Percentiles rank a stretch among this genome's conserved stretches.
These are phyloP conservation scores for Falco berigora DNA, from an alignment of 2,797 vertebrate species.

Conservation along the genomic window DNA sequence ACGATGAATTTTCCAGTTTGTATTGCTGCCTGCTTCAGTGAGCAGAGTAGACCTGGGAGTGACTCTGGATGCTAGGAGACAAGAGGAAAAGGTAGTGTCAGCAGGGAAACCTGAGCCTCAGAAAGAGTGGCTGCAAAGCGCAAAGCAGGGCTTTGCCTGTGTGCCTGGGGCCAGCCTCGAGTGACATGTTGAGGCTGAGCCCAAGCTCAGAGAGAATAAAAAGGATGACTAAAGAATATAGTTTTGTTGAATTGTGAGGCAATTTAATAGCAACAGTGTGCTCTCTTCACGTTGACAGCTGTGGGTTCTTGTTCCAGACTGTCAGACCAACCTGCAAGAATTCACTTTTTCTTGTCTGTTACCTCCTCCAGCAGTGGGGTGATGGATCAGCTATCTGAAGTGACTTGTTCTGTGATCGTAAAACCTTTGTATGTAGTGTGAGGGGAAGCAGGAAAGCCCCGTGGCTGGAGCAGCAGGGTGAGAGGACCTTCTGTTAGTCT, in stretches of 20 bases:
- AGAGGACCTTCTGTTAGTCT: not conserved
- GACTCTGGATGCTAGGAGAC: not conserved
- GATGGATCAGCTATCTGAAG: not conserved
- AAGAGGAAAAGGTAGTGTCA: not conserved
- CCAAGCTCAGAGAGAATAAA: fast-evolving
- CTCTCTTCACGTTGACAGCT: not conserved
- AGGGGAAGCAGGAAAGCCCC: not conserved
- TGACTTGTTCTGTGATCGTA: not conserved
- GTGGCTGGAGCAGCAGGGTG: not conserved
- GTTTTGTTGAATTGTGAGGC: not conserved
- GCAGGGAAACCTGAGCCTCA: not conserved
- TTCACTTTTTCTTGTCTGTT: not conserved
- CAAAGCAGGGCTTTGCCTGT: not conserved
- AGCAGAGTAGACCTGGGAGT: not conserved
- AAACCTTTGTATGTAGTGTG: not conserved
- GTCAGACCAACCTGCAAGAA: not conserved
- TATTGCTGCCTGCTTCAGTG: not conserved
- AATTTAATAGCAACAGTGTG: not conserved
- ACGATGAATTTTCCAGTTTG: not conserved
- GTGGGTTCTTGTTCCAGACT: not conserved
- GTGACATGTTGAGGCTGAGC: not conserved
- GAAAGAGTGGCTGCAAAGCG: not conserved
- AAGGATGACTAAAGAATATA: not conserved
- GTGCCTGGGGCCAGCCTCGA: not conserved
- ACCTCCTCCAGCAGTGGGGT: not conserved